These are phyloP conservation scores for Circaetus cinerascens DNA, from an alignment of 2,113 vertebrate genomes.

Conservation along the genomic window DNA sequence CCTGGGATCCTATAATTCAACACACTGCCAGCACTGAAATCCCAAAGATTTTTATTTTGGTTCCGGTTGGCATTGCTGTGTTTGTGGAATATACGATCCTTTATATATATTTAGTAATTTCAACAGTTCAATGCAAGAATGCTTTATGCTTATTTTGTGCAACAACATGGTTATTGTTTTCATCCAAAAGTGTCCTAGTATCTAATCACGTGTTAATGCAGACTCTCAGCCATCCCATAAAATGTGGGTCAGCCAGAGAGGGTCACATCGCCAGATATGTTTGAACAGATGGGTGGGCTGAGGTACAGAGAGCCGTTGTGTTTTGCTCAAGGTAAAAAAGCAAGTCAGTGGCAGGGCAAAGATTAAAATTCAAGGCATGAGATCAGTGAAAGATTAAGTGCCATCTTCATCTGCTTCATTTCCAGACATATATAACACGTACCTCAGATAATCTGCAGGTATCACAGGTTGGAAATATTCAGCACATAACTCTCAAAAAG, in stretches of 20 bases:
- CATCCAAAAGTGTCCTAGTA: not conserved
- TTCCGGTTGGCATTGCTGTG: not conserved
- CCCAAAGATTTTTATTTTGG: not conserved
- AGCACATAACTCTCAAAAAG: not conserved
- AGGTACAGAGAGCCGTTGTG: not conserved
- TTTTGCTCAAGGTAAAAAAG: constrained; percentile 42
- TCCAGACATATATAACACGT: not conserved
- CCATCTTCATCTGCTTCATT: not conserved
- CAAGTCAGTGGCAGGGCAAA: not conserved
- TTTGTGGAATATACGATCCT: not conserved
- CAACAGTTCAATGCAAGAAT: not conserved
- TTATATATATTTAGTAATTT: not conserved
- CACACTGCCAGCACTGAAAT: not conserved
- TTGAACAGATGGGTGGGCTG: constrained; percentile 38
- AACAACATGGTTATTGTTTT: not conserved
- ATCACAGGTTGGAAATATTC: not conserved
- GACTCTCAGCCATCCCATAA: not conserved
- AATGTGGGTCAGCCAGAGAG: constrained; percentile 16
- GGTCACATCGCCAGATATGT: not conserved
- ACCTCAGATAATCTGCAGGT: constrained; percentile 13
- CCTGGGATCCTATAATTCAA: not conserved
- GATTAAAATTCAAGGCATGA: constrained; percentile 54
- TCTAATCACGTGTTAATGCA: not conserved
- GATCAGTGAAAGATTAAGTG: constrained; percentile 32
- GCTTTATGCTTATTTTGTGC: not conserved